phyloP scores from a whole-genome alignment of 1,140 invertebrate species.

The Battus philenor region DNA sequence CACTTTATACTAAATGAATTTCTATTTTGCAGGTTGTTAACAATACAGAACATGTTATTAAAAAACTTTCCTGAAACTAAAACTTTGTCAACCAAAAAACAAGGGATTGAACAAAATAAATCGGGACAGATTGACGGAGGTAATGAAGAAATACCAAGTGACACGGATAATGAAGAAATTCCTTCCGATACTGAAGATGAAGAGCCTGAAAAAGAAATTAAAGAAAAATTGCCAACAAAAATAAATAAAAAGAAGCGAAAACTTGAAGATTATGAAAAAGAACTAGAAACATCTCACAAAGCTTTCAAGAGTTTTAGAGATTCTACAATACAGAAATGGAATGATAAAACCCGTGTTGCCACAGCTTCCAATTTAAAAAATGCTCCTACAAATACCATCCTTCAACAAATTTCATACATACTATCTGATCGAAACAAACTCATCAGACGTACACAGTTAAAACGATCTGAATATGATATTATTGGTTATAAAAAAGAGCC shows the following conservation, averaged over 20 bases:
- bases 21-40: conserved; percentile 54
- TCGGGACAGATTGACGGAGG: conserved; percentile 42
- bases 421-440: conserved; percentile 86
- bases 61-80: conserved; percentile 82
- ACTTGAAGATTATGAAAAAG: conserved; percentile 78
- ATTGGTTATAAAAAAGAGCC: conserved; percentile 77
- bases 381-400: conserved; percentile 82
- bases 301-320: conserved; percentile 85
- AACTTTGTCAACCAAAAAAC: conserved; percentile 39
- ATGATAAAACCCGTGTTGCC: conserved; percentile 89
- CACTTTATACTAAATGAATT: too few species aligned
- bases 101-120: conserved; percentile 19
- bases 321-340: conserved; percentile 91
- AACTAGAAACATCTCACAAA: conserved; percentile 80
- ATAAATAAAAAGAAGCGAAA: conserved; percentile 81
- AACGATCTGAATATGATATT: conserved; percentile 85
- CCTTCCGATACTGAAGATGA: conserved; percentile 54
- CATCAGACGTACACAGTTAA: conserved; percentile 87
- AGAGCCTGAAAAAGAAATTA: conserved; percentile 22
- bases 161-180: conserved; percentile 72
- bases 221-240: conserved; percentile 22
- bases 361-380: conserved; percentile 79
- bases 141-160: conserved; percentile 79
- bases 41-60: conserved; percentile 77
- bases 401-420: conserved; percentile 92